These are phyloP conservation scores for Cantharis rustica DNA, from an alignment of 2,888 invertebrate genomes.

Conservation along the genomic window DNA sequence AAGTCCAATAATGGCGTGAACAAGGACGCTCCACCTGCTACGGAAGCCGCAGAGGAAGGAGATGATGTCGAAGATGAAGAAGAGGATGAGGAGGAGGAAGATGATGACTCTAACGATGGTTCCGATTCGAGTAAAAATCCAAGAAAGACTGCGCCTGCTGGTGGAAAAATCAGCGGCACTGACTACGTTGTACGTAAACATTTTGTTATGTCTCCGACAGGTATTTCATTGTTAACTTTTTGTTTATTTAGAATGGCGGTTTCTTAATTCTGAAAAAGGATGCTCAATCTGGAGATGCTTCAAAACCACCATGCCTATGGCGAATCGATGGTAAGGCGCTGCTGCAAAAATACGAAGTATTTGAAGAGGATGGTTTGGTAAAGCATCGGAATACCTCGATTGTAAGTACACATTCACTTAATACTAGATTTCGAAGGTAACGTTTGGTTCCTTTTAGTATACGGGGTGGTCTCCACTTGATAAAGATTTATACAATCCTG, in stretches of 20 bases:
- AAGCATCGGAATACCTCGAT: slow-evolving; percentile 54
- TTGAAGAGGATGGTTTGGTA: slow-evolving; percentile 49
- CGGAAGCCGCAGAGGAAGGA: neutral
- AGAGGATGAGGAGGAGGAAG: slow-evolving; percentile 3
- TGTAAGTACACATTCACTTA: slow-evolving; percentile 43
- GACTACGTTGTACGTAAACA: slow-evolving; percentile 30
- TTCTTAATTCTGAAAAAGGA: slow-evolving; percentile 54
- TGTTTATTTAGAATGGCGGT: slow-evolving; percentile 49
- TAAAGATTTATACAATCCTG: slow-evolving; percentile 51
- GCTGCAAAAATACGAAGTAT: slow-evolving; percentile 58
- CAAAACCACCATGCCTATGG: slow-evolving; percentile 53
- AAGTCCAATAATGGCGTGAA: slow-evolving; percentile 38
- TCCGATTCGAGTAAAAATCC: neutral
- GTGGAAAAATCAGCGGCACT: slow-evolving; percentile 18
- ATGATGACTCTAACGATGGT: neutral
- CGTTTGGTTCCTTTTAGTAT: slow-evolving; percentile 44
- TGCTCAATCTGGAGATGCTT: slow-evolving; percentile 49
- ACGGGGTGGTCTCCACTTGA: slow-evolving; percentile 55
- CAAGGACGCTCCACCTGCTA: slow-evolving; percentile 29
- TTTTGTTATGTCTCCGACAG: neutral
- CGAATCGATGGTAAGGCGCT: slow-evolving; percentile 56
- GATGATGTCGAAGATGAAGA: slow-evolving; percentile 7
- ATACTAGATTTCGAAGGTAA: neutral
- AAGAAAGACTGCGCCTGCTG: slow-evolving; percentile 4
- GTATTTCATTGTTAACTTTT: neutral